Conservation (phyloP, 1,140 invertebrate genomes). For the Manduca sexta region DNA sequence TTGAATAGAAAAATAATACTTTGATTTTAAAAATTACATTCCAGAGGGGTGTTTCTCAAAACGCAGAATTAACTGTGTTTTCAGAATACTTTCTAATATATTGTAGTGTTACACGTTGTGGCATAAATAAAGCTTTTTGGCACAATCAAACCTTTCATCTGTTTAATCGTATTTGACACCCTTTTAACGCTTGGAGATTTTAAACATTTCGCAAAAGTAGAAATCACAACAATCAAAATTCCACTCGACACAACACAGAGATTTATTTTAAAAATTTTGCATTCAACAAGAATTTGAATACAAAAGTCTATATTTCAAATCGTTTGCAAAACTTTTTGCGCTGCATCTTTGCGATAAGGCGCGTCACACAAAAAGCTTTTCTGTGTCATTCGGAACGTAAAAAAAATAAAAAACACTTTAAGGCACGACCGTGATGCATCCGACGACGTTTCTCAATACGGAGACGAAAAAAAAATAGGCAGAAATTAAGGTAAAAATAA, state of each 20-base stretch:
- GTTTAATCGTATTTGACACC: constrained; percentile 1
- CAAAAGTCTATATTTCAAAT: constrained; percentile 21
- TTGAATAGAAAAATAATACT: too few relatives aligned
- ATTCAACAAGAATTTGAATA: constrained; percentile 42
- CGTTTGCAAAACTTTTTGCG: constrained; percentile 49
- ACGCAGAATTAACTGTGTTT: too few relatives aligned
- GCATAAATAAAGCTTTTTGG: background rate
- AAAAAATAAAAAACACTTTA: constrained; percentile 40
- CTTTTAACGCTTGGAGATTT: too few relatives aligned
- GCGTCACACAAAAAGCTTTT: constrained; percentile 65
- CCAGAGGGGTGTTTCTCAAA: too few relatives aligned
- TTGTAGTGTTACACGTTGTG: too few relatives aligned
- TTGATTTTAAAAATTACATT: too few relatives aligned
- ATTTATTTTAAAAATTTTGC: constrained; percentile 21
- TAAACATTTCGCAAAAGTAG: too few relatives aligned
- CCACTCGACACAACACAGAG: background rate
- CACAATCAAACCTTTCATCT: background rate
- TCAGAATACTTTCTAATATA: too few relatives aligned
- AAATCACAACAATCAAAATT: constrained; percentile 1
- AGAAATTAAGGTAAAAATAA: constrained; percentile 38
- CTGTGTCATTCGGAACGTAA: constrained; percentile 45
- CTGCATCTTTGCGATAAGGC: constrained; percentile 51
- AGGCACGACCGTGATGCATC: constrained; percentile 46
- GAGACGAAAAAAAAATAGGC: constrained; percentile 48
- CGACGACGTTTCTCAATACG: constrained; percentile 63